Conservation (phyloP, 2,113 vertebrate genomes). For the Panthera leo region DNA sequence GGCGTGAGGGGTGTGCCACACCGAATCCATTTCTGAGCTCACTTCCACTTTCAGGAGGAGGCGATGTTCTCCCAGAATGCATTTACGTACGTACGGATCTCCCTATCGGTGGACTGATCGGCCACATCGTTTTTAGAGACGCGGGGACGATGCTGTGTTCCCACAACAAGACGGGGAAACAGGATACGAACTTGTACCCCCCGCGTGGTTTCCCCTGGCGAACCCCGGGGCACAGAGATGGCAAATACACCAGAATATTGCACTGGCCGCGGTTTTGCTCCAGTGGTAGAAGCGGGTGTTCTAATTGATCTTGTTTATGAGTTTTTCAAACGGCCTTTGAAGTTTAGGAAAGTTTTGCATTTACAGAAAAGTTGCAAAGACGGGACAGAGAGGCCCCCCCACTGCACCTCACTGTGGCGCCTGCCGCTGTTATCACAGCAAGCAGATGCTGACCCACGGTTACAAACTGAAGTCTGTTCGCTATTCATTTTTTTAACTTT, state of each 20-base stretch:
- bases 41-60: rapidly evolving
- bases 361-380: too few species aligned
- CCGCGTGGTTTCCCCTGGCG: rapidly evolving
- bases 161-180: rapidly evolving
- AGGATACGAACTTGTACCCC: rapidly evolving
- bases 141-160: rapidly evolving
- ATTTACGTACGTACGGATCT: rapidly evolving
- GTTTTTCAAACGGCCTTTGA: not conserved
- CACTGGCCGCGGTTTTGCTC: rapidly evolving
- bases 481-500: too few species aligned
- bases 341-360: not conserved
- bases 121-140: rapidly evolving
- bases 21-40: not conserved
- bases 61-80: rapidly evolving
- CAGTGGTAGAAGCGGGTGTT: rapidly evolving
- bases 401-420: rapidly evolving
- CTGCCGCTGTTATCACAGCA: too few species aligned
- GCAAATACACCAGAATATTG: rapidly evolving
- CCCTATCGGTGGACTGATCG: rapidly evolving
- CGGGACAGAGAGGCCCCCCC: rapidly evolving
- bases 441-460: rapidly evolving
- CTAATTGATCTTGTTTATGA: not conserved
- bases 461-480: rapidly evolving
- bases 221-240: rapidly evolving
- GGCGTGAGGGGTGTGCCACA: rapidly evolving